Conservation (phyloP, 2,113 vertebrate genomes). For the Mustela lutreola region DNA sequence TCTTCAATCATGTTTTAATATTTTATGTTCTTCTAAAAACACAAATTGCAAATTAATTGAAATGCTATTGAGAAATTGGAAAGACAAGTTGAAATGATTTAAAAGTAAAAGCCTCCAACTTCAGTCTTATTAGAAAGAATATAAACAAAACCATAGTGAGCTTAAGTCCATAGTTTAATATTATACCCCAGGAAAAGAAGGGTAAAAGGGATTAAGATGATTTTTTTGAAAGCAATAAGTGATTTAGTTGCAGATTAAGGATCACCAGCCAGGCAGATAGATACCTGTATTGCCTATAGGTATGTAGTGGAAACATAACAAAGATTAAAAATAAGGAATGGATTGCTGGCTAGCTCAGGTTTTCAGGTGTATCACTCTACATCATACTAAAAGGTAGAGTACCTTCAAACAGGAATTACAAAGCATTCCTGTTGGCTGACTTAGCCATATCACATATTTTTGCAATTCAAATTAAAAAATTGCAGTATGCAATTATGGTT, state of each 20-base stretch:
- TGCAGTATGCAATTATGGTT: background rate
- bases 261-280: background rate
- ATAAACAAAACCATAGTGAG: background rate
- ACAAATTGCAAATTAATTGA: background rate
- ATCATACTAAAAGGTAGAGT: background rate
- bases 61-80: constrained; percentile 14
- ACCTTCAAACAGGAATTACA: background rate
- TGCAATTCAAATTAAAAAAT: constrained; percentile 54
- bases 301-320: background rate
- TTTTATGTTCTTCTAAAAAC: constrained; percentile 48
- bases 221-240: constrained; percentile 40
- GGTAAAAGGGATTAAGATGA: background rate
- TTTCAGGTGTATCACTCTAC: background rate
- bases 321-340: background rate
- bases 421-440: background rate
- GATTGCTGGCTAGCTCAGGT: background rate
- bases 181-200: constrained; percentile 11
- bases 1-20: constrained; percentile 51
- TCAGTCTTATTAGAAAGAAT: background rate
- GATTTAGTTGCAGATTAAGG: constrained; percentile 1
- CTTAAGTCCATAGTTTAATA: constrained; percentile 18
- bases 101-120: constrained; percentile 5
- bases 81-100: constrained; percentile 41
- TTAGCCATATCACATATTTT: background rate
- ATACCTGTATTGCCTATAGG: background rate